Base-by-base conservation (phyloP, 2,888 invertebrate species). In the Acanthosepion esculentum region DNA sequence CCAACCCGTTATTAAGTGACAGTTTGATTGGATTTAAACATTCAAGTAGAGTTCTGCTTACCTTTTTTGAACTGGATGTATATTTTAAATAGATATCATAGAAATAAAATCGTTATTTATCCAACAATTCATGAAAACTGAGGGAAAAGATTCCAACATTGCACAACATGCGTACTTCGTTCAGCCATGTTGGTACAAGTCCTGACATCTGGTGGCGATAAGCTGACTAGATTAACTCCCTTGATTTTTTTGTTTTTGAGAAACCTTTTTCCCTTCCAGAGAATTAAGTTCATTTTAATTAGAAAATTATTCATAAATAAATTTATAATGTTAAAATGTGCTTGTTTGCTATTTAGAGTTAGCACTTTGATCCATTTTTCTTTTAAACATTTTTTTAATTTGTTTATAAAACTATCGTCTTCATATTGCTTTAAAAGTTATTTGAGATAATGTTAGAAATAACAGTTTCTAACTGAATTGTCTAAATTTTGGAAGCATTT, bases 171-270 rank as follows among this genome's bases (percentile, higher is more conserved):
- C 91, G 64, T 33, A 29, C 26, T 29, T 48, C 29, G 41, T 55
- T 48, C 91, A 26, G 64, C 78, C 78, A 64, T 64, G 29, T 50
- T 78, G 78, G 15, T 48, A 94, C 12, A 64, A 94, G 48, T 48
- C 64, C 93, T 78, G 64, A 78, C 93, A 93, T 53, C 93, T 93
- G 93, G 93, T 29, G 93, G 50, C 15, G 15, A n/a, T 15, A n/a
- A 23, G 12, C 6, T 78, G n/a, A 78, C 33, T 23, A 33, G n/a
- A 78, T 78, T 78, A 78, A 12, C n/a, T 78, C 78, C 78, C 78
- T 78, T 78, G n/a, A 8, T 33, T 78, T 59, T 20, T 59, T 55
- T n/a, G n/a, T 55, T 20, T 55, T 20, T 59, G 20, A 59, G 7
- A 59, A 50, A 50, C 8, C 41, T 41, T 41, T 41, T 41, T 3